Conservation (phyloP, 2,888 invertebrate genomes). For the Perithous albicinctus region DNA sequence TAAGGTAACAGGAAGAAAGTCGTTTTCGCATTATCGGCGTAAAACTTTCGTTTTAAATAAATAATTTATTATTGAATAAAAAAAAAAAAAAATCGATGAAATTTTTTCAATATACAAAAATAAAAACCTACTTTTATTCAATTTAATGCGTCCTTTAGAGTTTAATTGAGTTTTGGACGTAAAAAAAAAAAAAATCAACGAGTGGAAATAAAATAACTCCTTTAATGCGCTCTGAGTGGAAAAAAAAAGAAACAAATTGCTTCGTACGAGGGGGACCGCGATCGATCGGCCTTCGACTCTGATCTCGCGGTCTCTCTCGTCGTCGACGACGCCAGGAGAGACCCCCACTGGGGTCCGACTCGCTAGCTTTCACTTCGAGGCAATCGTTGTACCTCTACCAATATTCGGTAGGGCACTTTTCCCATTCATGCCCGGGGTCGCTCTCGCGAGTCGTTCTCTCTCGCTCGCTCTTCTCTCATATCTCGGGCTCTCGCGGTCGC, state of each 20-base stretch:
- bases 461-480: constrained; percentile 41
- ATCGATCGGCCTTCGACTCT: constrained; percentile 74
- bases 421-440: constrained; percentile 69
- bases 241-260: constrained; percentile 19
- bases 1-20: too few species aligned
- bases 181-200: not conserved
- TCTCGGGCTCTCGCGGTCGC: constrained; percentile 30
- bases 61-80: too few species aligned
- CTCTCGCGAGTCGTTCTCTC: constrained; percentile 39
- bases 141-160: too few species aligned
- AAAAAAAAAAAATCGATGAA: too few species aligned
- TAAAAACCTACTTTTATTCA: too few species aligned
- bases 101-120: too few species aligned
- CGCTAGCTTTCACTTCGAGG: constrained; percentile 82
- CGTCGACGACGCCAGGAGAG: not conserved
- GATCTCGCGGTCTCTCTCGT: constrained; percentile 77
- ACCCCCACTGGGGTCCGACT: constrained; percentile 58
- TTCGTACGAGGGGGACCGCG: constrained; percentile 2
- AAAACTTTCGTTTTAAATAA: too few species aligned
- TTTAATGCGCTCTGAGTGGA: constrained; percentile 17
- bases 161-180: too few species aligned
- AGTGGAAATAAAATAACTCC: constrained; percentile 2
- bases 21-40: too few species aligned
- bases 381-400: constrained; percentile 83
- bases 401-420: constrained; percentile 76